Conservation (phyloP, 92 coral and sea anemone species). For the Ricordea florida region DNA sequence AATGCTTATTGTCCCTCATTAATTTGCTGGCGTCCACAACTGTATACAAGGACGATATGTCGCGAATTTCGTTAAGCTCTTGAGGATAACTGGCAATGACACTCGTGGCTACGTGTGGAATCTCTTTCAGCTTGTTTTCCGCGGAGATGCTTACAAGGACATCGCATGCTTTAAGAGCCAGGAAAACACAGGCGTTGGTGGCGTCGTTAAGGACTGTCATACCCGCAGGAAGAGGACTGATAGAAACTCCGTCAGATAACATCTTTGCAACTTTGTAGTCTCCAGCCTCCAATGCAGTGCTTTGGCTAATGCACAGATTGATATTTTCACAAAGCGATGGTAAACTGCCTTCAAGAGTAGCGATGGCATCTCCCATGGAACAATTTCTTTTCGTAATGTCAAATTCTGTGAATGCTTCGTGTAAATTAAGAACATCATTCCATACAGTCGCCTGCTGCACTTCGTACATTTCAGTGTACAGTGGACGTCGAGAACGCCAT, state of each 20-base stretch:
- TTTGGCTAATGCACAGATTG: constrained; percentile 8
- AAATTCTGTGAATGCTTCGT: constrained; percentile 8
- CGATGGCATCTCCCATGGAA: constrained; percentile 8
- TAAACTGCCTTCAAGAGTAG: constrained; percentile 17
- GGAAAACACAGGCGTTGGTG: constrained; percentile 17
- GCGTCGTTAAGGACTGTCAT: constrained; percentile 10
- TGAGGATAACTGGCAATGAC: constrained; percentile 4
- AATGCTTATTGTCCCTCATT: constrained; percentile 9
- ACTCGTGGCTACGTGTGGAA: constrained; percentile 2
- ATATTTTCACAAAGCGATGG: constrained; percentile 3
- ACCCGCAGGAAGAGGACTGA: constrained; percentile 5
- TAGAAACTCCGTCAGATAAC: constrained; percentile 8
- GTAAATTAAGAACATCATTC: constrained; percentile 1
- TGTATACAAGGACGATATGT: constrained; percentile 2
- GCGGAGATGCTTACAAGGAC: neutral
- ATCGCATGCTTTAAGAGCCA: constrained; percentile 11
- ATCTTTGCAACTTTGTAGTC: constrained; percentile 8
- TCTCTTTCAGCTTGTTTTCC: constrained; percentile 10
- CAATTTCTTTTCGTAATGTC: constrained; percentile 1
- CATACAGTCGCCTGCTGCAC: constrained; percentile 19
- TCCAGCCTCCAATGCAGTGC: constrained; percentile 6
- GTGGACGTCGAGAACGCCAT: constrained; percentile 2
- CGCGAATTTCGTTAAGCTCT: constrained; percentile 1
- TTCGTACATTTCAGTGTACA: neutral
- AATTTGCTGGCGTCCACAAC: constrained; percentile 3